Base-by-base conservation (phyloP, 1,140 invertebrate species). In the Maniola jurtina region DNA sequence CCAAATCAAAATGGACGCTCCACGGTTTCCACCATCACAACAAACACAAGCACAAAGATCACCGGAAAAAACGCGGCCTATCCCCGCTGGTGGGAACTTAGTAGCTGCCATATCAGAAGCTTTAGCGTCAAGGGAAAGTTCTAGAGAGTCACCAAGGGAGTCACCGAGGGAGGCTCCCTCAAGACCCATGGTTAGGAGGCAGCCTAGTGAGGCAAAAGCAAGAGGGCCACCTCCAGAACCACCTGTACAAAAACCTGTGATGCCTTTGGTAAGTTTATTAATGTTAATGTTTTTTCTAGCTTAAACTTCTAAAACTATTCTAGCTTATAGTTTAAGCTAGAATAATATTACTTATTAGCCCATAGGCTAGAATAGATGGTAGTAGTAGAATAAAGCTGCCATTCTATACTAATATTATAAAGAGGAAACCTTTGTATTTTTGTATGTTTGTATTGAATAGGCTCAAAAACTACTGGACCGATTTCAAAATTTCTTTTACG, bases 191-290 rank as follows among this genome's bases (percentile, higher is more conserved):
- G 76, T 89, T 0, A 81, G 77, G 56, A 72, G 85, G 56, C 87
- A 88, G 47, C 82, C 84, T 6, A 88, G 84, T 45, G 87, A 90
- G 55, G 71, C 79, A 5, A 78, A 82, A 64, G 72, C 73, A 0
- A 80, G 89, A 63, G 88, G 89, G 8, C 88, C 89, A 1, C 87
- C 91, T 11, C 87, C 91, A 14, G 88, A 91, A 54, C 89, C 87
- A 0, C 88, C 88, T 9, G 70, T 80, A 33, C 82, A 83, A 71
- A 91, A 88, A 64, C 75, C 80, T 16, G 76, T 72, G 25, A 87
- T 90, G 81, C 84, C 86, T 68, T 79, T 87, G 83, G 90, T 91
- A 58, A 91, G 89, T 89, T n/a, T 56, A n/a, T 13, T 10, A n/a
- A n/a, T n/a, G n/a, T n/a, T n/a, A n/a, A n/a, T n/a, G n/a, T n/a